Base-by-base conservation (phyloP, 2,888 invertebrate species). In the Lasius fuliginosus region DNA sequence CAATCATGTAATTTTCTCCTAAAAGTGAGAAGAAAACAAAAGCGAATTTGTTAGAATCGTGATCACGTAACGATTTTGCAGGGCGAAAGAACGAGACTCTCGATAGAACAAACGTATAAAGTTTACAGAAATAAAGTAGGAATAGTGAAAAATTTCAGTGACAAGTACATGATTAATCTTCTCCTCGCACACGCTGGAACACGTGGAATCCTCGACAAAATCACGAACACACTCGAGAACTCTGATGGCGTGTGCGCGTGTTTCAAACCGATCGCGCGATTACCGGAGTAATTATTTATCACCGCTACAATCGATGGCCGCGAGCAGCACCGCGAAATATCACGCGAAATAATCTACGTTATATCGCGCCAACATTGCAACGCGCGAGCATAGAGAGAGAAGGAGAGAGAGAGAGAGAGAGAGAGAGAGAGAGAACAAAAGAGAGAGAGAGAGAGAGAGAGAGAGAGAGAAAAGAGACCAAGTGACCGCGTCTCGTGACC, bases 231-330 rank as follows among this genome's bases (percentile, higher is more conserved):
- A n/a, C 33, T 71, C 36, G 40, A 56, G n/a, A 30, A 27, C 18
- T 36, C 40, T 56, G 58, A 12, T 18, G 36, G 79, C 79, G 60
- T 33, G 60, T 23, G 58, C 58, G 58, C 73, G 79, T 46, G 60
- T 27, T 73, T 73, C 73, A 36, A 73, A 60, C 60, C 73, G 86
- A 88, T 89, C 85, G 84, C 77, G 74, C 82, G 87, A 89, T 89
- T 87, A 83, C 83, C 85, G 79, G 71, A 23, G 84, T 82, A 83
- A 85, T 85, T 88, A 88, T 90, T 90, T 90, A 89, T 89, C 90
- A 84, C 18, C n/a, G 18, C 15, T 42, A 53, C 62, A 67, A 89
- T 90, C 89, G 87, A 84, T 81, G 60, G 74, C 56, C 76, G 62
- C 71, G 82, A 84, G 82, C 86, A 84, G 82, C 79, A 46, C 76